These are phyloP conservation scores for Siderastrea radians DNA, from an alignment of 92 coral and sea anemone species.

Conservation along the genomic window DNA sequence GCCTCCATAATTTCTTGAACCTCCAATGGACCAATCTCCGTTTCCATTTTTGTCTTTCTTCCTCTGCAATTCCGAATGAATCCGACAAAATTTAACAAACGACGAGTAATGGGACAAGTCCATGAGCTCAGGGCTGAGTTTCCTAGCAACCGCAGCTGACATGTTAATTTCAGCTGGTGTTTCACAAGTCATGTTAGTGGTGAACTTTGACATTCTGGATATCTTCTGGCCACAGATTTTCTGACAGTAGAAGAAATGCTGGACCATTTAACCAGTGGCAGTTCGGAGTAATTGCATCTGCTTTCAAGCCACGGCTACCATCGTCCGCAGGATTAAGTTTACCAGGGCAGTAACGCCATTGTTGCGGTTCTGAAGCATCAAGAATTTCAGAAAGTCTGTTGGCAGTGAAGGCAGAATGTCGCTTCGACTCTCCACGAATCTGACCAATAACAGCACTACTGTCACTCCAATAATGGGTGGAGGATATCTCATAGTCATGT, in stretches of 20 bases:
- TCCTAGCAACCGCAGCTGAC: neutral
- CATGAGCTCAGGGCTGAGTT: neutral
- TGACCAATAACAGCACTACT: conserved; percentile 27
- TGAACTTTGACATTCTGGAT: conserved; percentile 2
- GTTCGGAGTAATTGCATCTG: conserved; percentile 20
- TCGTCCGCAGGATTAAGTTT: conserved; percentile 60
- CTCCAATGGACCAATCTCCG: conserved; percentile 7
- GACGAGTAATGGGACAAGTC: conserved; percentile 19
- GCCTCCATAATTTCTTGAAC: conserved; percentile 29
- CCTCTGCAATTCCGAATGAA: conserved; percentile 14
- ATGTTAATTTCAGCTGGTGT: neutral
- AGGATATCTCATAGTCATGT: conserved; percentile 1
- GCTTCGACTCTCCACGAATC: conserved; percentile 33
- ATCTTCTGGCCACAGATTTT: conserved; percentile 39
- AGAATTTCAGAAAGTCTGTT: conserved; percentile 49
- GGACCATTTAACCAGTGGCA: conserved; percentile 47
- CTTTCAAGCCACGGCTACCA: conserved; percentile 48
- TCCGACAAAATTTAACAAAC: conserved; percentile 22
- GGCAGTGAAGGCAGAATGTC: conserved; percentile 50
- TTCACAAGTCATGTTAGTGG: neutral
- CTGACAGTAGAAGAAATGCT: conserved; percentile 30
- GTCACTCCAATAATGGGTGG: conserved; percentile 28
- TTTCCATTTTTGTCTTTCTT: neutral
- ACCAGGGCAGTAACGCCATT: conserved; percentile 57
- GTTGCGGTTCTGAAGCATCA: conserved; percentile 39